Conservation (phyloP, 2,797 vertebrate species). For the Hoplostethus atlanticus region DNA sequence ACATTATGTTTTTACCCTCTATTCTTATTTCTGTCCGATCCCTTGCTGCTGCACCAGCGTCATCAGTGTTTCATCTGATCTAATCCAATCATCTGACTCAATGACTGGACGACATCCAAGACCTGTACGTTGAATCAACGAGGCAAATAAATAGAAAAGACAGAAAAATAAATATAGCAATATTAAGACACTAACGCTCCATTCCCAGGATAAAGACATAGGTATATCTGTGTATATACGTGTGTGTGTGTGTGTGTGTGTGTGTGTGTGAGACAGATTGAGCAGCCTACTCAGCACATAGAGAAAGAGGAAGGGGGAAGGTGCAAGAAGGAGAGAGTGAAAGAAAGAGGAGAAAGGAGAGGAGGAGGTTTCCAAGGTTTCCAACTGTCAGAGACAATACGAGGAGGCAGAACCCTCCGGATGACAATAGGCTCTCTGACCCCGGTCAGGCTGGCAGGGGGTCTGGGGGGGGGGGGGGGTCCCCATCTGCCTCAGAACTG, state of each 20-base stretch:
- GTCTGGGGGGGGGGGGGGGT: slow-evolving; percentile 55
- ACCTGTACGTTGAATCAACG: neutral
- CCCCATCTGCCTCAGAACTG: slow-evolving; percentile 78
- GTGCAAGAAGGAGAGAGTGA: slow-evolving; percentile 55
- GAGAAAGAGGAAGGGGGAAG: slow-evolving; percentile 2
- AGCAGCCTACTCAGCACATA: slow-evolving; percentile 59
- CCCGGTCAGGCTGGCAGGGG: slow-evolving; percentile 57
- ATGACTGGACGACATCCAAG: neutral
- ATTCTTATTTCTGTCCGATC: no score
- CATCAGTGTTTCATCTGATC: slow-evolving; percentile 37
- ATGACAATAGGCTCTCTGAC: slow-evolving; percentile 86
- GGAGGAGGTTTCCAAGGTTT: slow-evolving; percentile 74
- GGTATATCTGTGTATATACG: slow-evolving; percentile 56
- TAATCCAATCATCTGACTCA: slow-evolving; percentile 43
- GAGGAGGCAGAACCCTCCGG: slow-evolving; percentile 70
- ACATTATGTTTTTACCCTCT: no score
- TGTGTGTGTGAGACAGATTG: slow-evolving; percentile 35
- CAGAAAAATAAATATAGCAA: neutral
- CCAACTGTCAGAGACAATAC: slow-evolving; percentile 81
- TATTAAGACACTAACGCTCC: no score
- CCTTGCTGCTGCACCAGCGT: neutral
- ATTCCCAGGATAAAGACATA: no score
- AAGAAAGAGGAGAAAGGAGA: slow-evolving; percentile 65
- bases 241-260: slow-evolving; percentile 10
- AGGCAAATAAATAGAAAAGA: neutral